These are phyloP conservation scores for Heteractis magnifica DNA, from an alignment of 92 coral and sea anemone species.

Conservation along the genomic window DNA sequence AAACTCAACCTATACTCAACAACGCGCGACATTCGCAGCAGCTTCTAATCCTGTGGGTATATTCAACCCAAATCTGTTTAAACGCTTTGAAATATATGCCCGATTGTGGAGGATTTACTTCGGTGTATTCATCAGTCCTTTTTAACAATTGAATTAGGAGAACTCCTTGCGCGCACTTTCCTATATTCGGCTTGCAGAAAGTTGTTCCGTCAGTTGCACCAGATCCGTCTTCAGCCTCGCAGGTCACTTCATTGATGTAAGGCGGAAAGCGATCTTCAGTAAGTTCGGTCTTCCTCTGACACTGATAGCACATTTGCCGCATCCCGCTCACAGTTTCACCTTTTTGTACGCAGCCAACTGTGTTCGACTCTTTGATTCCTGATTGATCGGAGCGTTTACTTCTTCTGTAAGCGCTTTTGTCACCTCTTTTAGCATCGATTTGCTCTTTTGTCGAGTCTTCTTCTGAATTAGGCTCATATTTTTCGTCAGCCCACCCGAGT, in stretches of 20 bases:
- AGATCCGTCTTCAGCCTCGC: slow-evolving; percentile 40
- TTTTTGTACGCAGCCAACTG: slow-evolving; percentile 14
- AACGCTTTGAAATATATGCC: slow-evolving; percentile 42
- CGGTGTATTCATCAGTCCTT: slow-evolving; percentile 21
- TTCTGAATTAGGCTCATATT: not conserved
- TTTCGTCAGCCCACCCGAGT: slow-evolving; percentile 2
- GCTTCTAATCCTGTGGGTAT: slow-evolving; percentile 51
- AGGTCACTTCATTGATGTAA: slow-evolving; percentile 65
- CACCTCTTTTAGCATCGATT: not conserved
- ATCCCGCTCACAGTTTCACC: slow-evolving; percentile 11
- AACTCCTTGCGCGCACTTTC: slow-evolving; percentile 23
- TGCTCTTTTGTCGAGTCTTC: not conserved
- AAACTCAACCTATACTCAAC: not conserved
- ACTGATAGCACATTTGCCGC: slow-evolving; percentile 46
- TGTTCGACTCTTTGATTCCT: slow-evolving; percentile 16
- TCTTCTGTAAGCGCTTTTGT: slow-evolving; percentile 2
- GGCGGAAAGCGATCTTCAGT: slow-evolving; percentile 52
- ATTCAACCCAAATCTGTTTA: slow-evolving; percentile 40
- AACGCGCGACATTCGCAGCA: slow-evolving; percentile 50
- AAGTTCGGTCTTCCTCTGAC: slow-evolving; percentile 42
- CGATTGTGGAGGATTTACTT: slow-evolving; percentile 19
- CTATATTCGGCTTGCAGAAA: not conserved
- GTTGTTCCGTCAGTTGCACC: slow-evolving; percentile 5
- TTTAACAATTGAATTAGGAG: slow-evolving; percentile 23
- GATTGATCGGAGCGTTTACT: slow-evolving; percentile 13